Evolutionary conservation across 2,888 invertebrate genomes (phyloP), one percentile per base, ranked within the genome.

Genomic region (Drosophila paucipuncta): DNA sequence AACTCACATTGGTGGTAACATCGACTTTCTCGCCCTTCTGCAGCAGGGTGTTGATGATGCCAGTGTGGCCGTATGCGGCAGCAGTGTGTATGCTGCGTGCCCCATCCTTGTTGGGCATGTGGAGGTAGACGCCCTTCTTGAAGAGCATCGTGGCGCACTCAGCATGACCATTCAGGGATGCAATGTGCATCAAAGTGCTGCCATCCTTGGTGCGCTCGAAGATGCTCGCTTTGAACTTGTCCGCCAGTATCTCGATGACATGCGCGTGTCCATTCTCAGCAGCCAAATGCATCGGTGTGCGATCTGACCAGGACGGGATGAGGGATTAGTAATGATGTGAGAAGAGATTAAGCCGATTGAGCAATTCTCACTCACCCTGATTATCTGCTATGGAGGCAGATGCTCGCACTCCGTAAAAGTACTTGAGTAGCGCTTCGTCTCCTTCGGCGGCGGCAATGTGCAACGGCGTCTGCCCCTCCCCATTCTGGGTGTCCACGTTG

Each of bases 131-230:
- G 16, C 99, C 99, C 93, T 99, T 98, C 94, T 98, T 99, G 94
- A 99, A 97, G 74, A 99, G 96, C 96, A 99, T 98, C 94, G 98
- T 97, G 54, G 99, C 99, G 89, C 99, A 99, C 91, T 99, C 99
- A 0, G 99, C 98, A 93, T 99, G 99, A 0, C 99, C 99, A 92
- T 98, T 98, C 74, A 98, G 94, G 0, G 99, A 98, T 0, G 99
- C 99, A 76, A 99, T 98, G 93, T 99, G 99, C 97, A 99, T 98
- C 76, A 99, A 94, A 0, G 99, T 99, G 91, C 98, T 98, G 65
- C 99, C 99, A 93, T 99, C 99, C 93, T 98, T 99, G 3, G 99
- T 99, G 76, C 99, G 95, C 93, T 99, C 98, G 92, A 98, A 97
- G 88, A 99, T 98, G 80, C 99, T 98, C 3, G 99, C 99, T 93